phyloP scores from a whole-genome alignment of 2,113 vertebrate species.

The Rhabdomys dilectus region DNA sequence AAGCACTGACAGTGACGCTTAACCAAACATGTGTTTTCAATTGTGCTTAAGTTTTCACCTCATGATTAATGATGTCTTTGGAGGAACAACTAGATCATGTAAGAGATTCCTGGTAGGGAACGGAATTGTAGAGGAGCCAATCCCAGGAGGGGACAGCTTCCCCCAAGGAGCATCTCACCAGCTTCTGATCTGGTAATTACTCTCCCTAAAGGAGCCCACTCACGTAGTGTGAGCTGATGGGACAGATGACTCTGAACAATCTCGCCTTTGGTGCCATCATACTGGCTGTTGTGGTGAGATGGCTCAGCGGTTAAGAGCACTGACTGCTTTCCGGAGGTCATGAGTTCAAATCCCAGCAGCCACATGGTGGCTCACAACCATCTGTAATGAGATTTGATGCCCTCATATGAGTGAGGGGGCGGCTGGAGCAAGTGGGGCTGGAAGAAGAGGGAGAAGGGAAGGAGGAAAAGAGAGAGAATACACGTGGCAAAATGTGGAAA shows the following conservation, averaged over 20 bases:
- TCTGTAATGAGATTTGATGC: no score
- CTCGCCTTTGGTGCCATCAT: not conserved
- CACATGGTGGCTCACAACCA: no score
- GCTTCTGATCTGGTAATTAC: constrained; percentile 77
- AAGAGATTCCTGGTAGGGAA: constrained; percentile 75
- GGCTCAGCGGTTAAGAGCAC: no score
- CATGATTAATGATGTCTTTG: constrained; percentile 75
- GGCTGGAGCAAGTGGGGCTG: no score
- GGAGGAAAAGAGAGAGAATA: not conserved
- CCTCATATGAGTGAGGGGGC: no score
- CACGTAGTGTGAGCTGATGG: not conserved
- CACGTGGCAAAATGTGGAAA: not conserved
- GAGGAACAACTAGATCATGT: constrained; percentile 69
- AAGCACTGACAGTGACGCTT: not conserved
- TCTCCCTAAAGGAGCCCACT: constrained; percentile 72
- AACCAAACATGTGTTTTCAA: constrained; percentile 71
- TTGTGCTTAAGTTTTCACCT: constrained; percentile 52
- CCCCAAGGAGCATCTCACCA: constrained; percentile 69
- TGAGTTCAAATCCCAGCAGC: no score
- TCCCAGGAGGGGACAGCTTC: constrained; percentile 47
- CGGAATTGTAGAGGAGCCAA: constrained; percentile 65
- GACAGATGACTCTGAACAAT: constrained; percentile 35
- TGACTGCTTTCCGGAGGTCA: no score
- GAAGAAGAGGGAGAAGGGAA: no score
- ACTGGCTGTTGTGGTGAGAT: not conserved